These are phyloP conservation scores for Phoronis australis DNA, from an alignment of 2,888 invertebrate species.

Conservation along the genomic window DNA sequence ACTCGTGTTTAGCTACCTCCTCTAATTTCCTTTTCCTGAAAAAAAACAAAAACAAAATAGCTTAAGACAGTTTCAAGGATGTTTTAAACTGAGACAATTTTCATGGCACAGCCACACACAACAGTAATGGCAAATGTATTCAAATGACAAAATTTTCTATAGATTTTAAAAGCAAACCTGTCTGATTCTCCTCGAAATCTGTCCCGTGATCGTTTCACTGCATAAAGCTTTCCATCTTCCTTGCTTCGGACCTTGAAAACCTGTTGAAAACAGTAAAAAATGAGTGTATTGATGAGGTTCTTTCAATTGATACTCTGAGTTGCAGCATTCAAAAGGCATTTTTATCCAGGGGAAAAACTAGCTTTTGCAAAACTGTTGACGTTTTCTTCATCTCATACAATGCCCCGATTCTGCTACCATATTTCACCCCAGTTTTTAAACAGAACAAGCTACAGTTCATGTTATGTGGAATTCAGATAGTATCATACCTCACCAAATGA, in stretches of 20 bases:
- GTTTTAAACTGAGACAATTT: too few species aligned
- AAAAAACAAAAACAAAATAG: slow-evolving; percentile 1
- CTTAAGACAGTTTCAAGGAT: too few species aligned
- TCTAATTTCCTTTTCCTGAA: slow-evolving; percentile 58
- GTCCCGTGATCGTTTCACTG: slow-evolving; percentile 66
- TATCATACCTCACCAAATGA: slow-evolving; percentile 65
- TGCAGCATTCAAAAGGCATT: too few species aligned
- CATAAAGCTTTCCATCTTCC: slow-evolving; percentile 65
- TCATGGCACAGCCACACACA: too few species aligned
- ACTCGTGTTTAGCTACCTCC: slow-evolving; percentile 67
- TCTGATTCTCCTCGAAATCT: slow-evolving; percentile 60
- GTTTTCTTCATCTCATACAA: too few species aligned
- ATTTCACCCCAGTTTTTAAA: too few species aligned
- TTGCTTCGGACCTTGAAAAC: slow-evolving; percentile 65
- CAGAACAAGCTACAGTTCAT: too few species aligned
- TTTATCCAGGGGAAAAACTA: too few species aligned
- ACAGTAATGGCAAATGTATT: neutral
- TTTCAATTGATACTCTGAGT: too few species aligned
- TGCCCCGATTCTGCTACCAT: too few species aligned
- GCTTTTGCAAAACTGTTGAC: too few species aligned
- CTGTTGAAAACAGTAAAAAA: slow-evolving; percentile 26
- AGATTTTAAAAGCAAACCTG: slow-evolving; percentile 43
- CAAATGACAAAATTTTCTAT: neutral
- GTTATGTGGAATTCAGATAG: neutral
- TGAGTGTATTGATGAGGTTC: too few species aligned